Base-by-base conservation (phyloP, 2,797 vertebrate species). In the Sebastes steindachneri region DNA sequence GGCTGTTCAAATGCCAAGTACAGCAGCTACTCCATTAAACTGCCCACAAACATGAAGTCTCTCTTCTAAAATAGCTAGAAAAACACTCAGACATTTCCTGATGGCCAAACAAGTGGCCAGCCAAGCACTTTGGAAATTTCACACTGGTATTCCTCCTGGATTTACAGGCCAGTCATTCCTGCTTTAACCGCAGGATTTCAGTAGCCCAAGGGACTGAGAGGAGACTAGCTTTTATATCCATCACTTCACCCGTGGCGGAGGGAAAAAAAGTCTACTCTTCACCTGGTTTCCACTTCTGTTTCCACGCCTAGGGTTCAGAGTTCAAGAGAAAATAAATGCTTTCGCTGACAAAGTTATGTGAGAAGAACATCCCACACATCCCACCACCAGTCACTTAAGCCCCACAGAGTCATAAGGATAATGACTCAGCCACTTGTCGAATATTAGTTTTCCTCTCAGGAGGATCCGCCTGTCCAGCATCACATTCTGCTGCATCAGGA, bases 201-300 rank as follows among this genome's bases (percentile, higher is more conserved):
- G 82, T 70, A 81, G 78, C 88, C 88, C 45, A 28, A 66, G 87
- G 89, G 83, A 70, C 60, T 19, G 29, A 80, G 65, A 55, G 59
- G 51, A 83, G 78, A 82, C 68, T 23, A 45, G 82, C 82, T 91
- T 91, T 88, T 84, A 83, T 83, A 88, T 73, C 76, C 63, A 79
- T 72, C 68, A 73, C 74, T 77, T 81, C 25, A 19, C 31, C 63
- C 9, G 10, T 51, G 53, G 71, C 64, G 29, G 11, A 37, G 62
- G 23, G 45, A 7, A 26, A 45, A 57, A 63, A 63, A 51, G 71
- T 85, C 80, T 77, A 6, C 74, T 80, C 74, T 75, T 93, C 86
- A 92, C 84, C 88, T 91, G 90, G 82, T 91, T 89, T 86, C 68
- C 80, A 89, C 90, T 89, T 92, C 87, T 92, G 86, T 85, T 92